phyloP scores from a whole-genome alignment of 2,797 vertebrate genomes.

The Sebastes iracundus region DNA sequence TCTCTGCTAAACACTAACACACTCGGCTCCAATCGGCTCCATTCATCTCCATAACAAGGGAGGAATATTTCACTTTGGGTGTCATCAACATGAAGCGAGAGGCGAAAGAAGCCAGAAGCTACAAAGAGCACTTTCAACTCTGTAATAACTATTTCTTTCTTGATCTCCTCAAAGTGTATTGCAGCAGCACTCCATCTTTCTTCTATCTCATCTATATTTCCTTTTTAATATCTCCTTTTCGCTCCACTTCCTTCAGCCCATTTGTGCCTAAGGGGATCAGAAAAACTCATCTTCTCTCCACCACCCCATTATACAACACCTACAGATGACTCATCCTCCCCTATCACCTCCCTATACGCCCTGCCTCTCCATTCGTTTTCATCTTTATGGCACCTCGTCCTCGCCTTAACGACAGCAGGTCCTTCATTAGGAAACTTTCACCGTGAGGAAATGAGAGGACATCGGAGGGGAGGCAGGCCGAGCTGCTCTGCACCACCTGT shows the following conservation, averaged over 20 bases:
- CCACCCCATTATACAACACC: slow-evolving; percentile 38
- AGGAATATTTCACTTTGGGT: slow-evolving; percentile 44
- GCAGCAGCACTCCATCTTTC: neutral
- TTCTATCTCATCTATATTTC: neutral
- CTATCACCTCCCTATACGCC: slow-evolving; percentile 14
- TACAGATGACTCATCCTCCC: slow-evolving; percentile 50
- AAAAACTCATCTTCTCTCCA: neutral
- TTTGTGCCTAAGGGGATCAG: slow-evolving; percentile 12
- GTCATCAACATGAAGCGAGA: slow-evolving; percentile 43
- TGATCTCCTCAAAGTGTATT: slow-evolving; percentile 1
- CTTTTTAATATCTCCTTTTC: neutral
- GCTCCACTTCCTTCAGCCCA: neutral
- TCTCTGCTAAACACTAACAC: slow-evolving; percentile 54
- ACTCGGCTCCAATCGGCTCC: slow-evolving; percentile 9
- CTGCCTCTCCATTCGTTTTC: slow-evolving; percentile 22
- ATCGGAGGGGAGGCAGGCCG: neutral
- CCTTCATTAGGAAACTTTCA: slow-evolving; percentile 58
- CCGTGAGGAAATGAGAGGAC: slow-evolving; percentile 44
- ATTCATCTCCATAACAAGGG: slow-evolving; percentile 45
- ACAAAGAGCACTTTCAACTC: neutral
- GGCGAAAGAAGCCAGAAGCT: slow-evolving; percentile 25
- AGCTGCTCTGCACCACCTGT: slow-evolving; percentile 60
- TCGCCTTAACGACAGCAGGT: slow-evolving; percentile 36
- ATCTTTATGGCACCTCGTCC: slow-evolving; percentile 44
- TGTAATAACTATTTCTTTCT: slow-evolving; percentile 6